phyloP scores from a whole-genome alignment of 64 coral and sea anemone species.

The Trachythela sp. region DNA sequence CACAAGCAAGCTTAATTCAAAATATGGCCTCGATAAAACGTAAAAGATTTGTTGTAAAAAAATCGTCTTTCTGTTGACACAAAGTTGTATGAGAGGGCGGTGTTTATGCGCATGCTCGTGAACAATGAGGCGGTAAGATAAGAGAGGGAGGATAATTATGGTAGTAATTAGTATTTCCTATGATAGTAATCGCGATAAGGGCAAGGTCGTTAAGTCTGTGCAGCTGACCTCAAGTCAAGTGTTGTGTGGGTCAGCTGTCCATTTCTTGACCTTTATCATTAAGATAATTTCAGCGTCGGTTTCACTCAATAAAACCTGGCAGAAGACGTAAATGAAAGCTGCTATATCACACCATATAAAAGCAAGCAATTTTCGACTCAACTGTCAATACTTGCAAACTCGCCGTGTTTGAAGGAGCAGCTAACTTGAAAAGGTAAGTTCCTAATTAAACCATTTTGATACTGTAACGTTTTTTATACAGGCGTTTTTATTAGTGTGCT shows the following conservation, averaged over 20 bases:
- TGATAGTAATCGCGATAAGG: background rate
- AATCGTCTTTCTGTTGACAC: background rate
- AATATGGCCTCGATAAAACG: background rate
- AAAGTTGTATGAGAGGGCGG: background rate
- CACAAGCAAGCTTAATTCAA: background rate
- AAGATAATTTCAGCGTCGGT: conserved; percentile 7
- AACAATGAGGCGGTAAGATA: background rate
- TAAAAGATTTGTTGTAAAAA: background rate
- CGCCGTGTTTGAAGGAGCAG: background rate
- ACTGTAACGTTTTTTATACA: background rate
- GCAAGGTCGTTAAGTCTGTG: background rate
- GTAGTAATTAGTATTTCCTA: background rate
- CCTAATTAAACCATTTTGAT: background rate
- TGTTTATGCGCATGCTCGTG: background rate
- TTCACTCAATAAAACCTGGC: background rate
- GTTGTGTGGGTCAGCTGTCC: background rate
- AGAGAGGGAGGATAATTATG: background rate
- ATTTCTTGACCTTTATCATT: background rate
- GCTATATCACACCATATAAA: background rate
- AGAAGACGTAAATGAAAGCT: background rate
- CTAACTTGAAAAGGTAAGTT: background rate
- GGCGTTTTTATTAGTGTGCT: background rate
- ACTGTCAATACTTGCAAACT: background rate
- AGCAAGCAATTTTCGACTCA: background rate
- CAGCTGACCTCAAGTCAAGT: background rate